phyloP scores from a whole-genome alignment of 2,888 invertebrate genomes.

The Aspidiotus destructor region DNA sequence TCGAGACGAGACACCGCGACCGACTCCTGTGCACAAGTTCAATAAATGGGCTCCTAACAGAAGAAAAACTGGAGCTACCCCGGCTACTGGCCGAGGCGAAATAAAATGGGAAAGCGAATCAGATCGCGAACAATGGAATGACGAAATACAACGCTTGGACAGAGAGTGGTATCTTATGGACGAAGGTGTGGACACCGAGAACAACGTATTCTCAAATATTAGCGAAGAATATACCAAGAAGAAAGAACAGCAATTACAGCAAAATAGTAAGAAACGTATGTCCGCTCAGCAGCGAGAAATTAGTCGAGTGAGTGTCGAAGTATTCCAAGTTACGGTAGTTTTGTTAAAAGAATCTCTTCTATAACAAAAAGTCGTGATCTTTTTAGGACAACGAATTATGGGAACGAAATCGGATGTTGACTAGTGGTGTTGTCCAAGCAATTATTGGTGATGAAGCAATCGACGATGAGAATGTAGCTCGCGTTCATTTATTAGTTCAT shows the following conservation, averaged over 20 bases:
- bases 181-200: conserved; percentile 84
- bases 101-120: conserved; percentile 47
- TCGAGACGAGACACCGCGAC: conserved; percentile 60
- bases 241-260: conserved; percentile 86
- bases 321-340: background rate
- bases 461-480: conserved; percentile 88
- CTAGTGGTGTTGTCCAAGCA: conserved; percentile 84
- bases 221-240: conserved; percentile 86
- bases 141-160: conserved; percentile 80
- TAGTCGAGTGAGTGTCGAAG: conserved; percentile 53
- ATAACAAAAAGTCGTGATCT: background rate
- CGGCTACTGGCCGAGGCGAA: conserved; percentile 54
- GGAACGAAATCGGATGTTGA: conserved; percentile 96
- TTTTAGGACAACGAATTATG: conserved; percentile 85
- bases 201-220: conserved; percentile 82
- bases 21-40: conserved; percentile 79
- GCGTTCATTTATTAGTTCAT: conserved; percentile 92
- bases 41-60: conserved; percentile 66
- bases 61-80: conserved; percentile 57
- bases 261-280: conserved; percentile 79
- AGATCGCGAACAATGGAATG: conserved; percentile 64
- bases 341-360: background rate
- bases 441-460: conserved; percentile 83
- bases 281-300: conserved; percentile 94
- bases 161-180: conserved; percentile 96